Evolutionary conservation across 92 coral and sea anemone genomes (phyloP).

Genomic region (Hydrozoanthus gracilis): DNA sequence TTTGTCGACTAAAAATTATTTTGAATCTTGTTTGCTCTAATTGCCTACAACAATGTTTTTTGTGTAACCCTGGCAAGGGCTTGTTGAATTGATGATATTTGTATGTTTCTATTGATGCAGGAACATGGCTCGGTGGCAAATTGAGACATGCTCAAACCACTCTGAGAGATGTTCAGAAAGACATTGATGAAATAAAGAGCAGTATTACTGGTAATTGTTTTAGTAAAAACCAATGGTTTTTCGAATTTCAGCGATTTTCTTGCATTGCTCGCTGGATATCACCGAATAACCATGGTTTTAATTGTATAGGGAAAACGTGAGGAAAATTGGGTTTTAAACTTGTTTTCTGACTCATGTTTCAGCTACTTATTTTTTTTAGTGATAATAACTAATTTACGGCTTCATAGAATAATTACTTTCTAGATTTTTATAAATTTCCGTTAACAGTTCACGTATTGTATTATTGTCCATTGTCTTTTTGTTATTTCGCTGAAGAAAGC

Average conservation of each 20-base stretch:
- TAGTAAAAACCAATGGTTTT: conserved; percentile 1
- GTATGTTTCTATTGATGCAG: not conserved
- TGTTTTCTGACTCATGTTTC: not conserved
- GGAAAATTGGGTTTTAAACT: not conserved
- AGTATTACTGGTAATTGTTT: not conserved
- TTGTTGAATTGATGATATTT: not conserved
- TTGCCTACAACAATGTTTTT: not conserved
- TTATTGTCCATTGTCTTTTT: not conserved
- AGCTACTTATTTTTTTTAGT: not conserved
- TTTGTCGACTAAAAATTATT: not conserved
- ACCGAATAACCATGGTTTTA: not conserved
- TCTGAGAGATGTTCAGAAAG: conserved; percentile 52
- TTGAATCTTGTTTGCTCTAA: not conserved
- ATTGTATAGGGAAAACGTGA: not conserved
- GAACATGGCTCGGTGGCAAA: not conserved
- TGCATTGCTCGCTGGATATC: conserved; percentile 1
- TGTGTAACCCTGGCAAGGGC: not conserved
- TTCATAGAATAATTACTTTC: not conserved
- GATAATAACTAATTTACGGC: not conserved
- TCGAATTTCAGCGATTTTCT: not conserved
- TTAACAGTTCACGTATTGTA: not conserved
- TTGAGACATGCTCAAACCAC: not conserved
- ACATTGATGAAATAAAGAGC: conserved; percentile 31
- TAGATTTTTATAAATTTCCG: not conserved
- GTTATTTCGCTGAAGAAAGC: not conserved